These are phyloP conservation scores for Cisticola juncidis DNA, from an alignment of 2,113 vertebrate species.

Conservation along the genomic window DNA sequence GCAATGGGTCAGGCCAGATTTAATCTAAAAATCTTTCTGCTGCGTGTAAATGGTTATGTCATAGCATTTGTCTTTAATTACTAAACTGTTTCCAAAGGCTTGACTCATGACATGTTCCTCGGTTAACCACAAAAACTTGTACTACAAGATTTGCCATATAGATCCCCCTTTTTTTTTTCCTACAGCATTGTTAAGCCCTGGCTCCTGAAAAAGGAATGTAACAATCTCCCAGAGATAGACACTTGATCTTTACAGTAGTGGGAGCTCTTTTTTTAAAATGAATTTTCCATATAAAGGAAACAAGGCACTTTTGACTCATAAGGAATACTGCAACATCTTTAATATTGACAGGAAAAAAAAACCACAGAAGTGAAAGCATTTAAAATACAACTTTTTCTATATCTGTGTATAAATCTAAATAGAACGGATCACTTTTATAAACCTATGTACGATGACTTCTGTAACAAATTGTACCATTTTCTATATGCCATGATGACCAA, in stretches of 20 bases:
- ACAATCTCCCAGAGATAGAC: conserved; percentile 51
- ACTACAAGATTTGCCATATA: conserved; percentile 80
- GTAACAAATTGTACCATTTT: neutral
- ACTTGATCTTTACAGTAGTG: conserved; percentile 63
- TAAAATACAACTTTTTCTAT: neutral
- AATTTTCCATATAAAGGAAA: conserved; percentile 9
- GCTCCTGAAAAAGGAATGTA: conserved; percentile 69
- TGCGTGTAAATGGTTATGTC: conserved; percentile 83
- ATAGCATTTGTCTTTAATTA: conserved; percentile 88
- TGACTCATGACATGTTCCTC: conserved; percentile 79
- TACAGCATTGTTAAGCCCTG: conserved; percentile 64
- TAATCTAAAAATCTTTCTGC: conserved; percentile 80
- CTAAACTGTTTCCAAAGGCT: conserved; percentile 77
- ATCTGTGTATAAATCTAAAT: neutral
- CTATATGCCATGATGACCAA: neutral
- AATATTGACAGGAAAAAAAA: neutral
- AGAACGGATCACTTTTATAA: neutral
- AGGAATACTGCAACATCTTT: neutral
- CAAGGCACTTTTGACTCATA: conserved; percentile 34
- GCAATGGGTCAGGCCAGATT: conserved; percentile 78
- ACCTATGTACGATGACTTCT: neutral
- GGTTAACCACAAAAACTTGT: conserved; percentile 86
- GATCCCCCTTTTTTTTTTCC: conserved; percentile 59
- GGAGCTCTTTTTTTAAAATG: neutral
- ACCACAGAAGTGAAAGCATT: neutral